A percentile compares a stretch with the other conserved stretches of the same genome.
phyloP scores from a whole-genome alignment of 2,113 vertebrate species.

The Pycnonotus jocosus region DNA sequence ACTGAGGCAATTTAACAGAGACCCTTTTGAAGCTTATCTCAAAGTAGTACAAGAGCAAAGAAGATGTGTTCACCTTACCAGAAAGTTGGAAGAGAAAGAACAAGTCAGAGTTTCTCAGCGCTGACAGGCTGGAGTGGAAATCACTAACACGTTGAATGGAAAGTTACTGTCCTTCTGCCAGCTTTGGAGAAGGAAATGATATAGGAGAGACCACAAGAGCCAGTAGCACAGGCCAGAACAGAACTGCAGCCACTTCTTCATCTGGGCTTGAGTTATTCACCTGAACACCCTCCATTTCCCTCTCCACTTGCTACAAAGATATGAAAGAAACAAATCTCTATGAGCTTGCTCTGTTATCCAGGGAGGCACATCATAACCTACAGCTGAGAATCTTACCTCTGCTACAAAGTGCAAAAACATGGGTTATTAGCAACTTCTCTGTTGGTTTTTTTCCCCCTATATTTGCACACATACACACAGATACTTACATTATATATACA shows the following conservation, averaged over 20 bases:
- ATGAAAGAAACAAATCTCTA: background rate
- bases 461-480: background rate
- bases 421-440: background rate
- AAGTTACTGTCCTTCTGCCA: background rate
- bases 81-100: background rate
- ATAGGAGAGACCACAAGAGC: background rate
- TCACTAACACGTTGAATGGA: background rate
- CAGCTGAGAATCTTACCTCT: background rate
- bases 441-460: accelerated
- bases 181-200: background rate
- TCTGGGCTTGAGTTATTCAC: background rate
- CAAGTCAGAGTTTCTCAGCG: background rate
- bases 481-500: background rate
- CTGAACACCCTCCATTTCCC: background rate
- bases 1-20: background rate
- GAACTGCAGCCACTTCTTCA: background rate
- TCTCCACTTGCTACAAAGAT: background rate
- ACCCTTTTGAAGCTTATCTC: background rate
- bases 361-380: background rate
- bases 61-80: background rate
- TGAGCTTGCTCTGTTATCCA: background rate
- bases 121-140: background rate
- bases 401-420: background rate
- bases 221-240: background rate
- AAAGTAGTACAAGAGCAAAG: background rate